Evolutionary conservation across 2,888 invertebrate species (phyloP), one percentile per base, ranked within the genome.

Genomic region (Andrena bicolor): DNA sequence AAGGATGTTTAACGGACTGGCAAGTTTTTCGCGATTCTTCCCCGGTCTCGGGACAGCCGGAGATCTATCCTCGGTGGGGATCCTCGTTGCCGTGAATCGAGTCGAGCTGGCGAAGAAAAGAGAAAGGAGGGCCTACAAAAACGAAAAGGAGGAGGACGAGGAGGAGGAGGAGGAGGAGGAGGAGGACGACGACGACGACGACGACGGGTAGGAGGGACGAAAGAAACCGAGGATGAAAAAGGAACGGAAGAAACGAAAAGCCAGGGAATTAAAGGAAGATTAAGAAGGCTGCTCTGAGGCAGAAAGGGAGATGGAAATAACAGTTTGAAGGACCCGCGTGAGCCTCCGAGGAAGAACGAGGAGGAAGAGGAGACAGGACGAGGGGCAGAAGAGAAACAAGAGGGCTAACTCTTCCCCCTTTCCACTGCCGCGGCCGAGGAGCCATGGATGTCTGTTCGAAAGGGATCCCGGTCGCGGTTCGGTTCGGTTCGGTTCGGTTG

Each of bases 261-360:
- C 86, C 86, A 83, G 86, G 87, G 91, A 92, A 92, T 93, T 92
- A 91, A 92, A 91, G 92, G 90, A 89, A 91, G 92, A 92, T 92
- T 92, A 92, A 91, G 91, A 91, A 91, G 90, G 87, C 86, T 84
- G 88, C 68, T 68, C 68, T 68, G 82, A 56, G 83, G 84, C 80
- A 88, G 87, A 83, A 80, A 79, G 81, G 84, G 80, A 84, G 86
- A 70, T 84, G 71, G 86, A 84, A 77, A 83, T 77, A 70, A 79
- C 78, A 63, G 76, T 82, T 85, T 83, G 86, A 82, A 82, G 81
- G 81, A 88, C 60, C 80, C 64, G 78, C 82, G 80, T 65, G 10
- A 63, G 30, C 76, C 41, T 23, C 69, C 65, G 73, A 73, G 76
- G 76, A 73, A 80, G 72, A 72, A 61, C 48, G 76, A 79, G 78